Base-by-base conservation (phyloP, 1,140 invertebrate species). In the Ephestia elutella region DNA sequence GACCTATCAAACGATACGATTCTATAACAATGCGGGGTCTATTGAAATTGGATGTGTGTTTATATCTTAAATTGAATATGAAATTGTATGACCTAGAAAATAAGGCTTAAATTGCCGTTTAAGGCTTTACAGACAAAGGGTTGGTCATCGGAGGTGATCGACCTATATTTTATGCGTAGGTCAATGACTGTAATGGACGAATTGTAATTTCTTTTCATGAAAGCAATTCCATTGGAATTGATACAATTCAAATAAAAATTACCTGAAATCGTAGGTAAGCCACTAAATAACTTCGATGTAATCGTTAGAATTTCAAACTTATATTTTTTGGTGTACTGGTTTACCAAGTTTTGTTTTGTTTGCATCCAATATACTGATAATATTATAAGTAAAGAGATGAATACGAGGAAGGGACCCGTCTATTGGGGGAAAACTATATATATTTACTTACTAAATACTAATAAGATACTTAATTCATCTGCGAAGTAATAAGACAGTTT, bases 101-200 rank as follows among this genome's bases (percentile, higher is more conserved):
- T 60, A 65, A 56, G 15, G 48, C 4, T 7, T 49, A 61, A 30
- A 50, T 56, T 60, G 25, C 32, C 13, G 21, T 25, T 25, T 25
- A 57, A 56, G 21, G 44, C 49, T 48, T 56, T 51, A 19, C 38
- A 57, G 58, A 59, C 61, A 62, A 58, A 38, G 59, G 54, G 30
- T n/a, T 61, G 56, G 62, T 53, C 53, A 57, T 60, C 48, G 59
- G 51, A 59, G 62, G 66, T 68, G 51, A 65, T 44, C 25, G 66
- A 58, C 51, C 66, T 49, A 62, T 60, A 62, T 68, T 58, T 49
- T 50, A 28, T 44, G 35, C 57, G 5, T 17, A 25, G 61, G 50
- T 56, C 65, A 56, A 49, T 35, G 56, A 51, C 28, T 44, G 38
- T 44, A 15, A 44, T 44, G 13, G 38, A 44, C 15, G n/a, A 44